phyloP scores from a whole-genome alignment of 1,140 invertebrate genomes.

The Batillaria attramentaria region DNA sequence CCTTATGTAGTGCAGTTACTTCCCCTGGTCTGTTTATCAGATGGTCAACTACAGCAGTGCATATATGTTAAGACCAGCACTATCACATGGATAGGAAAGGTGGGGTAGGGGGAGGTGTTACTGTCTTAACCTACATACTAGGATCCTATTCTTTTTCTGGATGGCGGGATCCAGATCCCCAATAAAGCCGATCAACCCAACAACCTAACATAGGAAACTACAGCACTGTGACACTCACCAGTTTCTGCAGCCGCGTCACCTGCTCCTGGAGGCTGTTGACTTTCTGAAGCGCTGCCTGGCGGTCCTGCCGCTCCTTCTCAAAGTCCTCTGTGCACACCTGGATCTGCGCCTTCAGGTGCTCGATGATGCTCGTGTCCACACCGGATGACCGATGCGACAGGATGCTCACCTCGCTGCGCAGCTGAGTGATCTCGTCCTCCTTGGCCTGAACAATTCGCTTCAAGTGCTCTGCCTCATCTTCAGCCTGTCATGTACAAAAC shows the following conservation, averaged over 20 bases:
- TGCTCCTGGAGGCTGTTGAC: constrained; percentile 30
- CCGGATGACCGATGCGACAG: background rate
- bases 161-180: too few species aligned
- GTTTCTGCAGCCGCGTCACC: constrained; percentile 11
- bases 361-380: constrained; percentile 50
- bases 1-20: too few species aligned
- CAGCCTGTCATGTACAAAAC: background rate
- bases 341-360: constrained; percentile 65
- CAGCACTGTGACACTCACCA: constrained; percentile 35
- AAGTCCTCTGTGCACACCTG: constrained; percentile 69
- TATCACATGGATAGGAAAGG: too few species aligned
- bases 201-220: too few species aligned
- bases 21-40: too few species aligned
- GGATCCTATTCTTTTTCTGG: too few species aligned
- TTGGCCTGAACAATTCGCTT: background rate
- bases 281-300: constrained; percentile 55
- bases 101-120: too few species aligned
- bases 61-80: too few species aligned
- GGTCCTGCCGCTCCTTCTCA: constrained; percentile 62
- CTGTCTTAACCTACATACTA: too few species aligned
- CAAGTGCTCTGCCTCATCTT: constrained; percentile 20
- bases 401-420: constrained; percentile 12
- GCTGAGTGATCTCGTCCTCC: constrained; percentile 4
- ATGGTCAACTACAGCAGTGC: too few species aligned
- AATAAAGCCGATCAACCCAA: too few species aligned